Conservation (phyloP, 2,888 invertebrate genomes). For the Dorcus hopei region DNA sequence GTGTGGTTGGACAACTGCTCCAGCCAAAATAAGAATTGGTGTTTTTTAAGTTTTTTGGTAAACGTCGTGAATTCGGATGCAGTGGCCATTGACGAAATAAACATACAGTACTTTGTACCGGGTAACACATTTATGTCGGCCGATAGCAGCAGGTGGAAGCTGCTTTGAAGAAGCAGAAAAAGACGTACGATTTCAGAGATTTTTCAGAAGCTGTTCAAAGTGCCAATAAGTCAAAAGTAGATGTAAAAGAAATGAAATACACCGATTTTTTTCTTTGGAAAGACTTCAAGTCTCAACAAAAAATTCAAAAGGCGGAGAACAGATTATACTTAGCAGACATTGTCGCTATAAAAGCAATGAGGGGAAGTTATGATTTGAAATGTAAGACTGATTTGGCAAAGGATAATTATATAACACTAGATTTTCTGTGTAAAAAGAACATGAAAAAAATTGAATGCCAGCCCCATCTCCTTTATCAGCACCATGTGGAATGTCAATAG, state of each 20-base stretch:
- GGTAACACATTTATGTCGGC: no score
- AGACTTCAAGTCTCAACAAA: constrained; percentile 1
- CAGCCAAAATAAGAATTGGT: constrained; percentile 20
- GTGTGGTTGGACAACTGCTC: constrained; percentile 21
- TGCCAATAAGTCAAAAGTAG: background rate
- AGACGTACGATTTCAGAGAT: no score
- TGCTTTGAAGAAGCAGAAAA: no score
- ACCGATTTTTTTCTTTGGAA: constrained; percentile 3
- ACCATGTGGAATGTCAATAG: background rate
- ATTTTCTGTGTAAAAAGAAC: constrained; percentile 3
- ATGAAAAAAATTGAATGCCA: constrained; percentile 3
- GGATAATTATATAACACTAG: constrained; percentile 1
- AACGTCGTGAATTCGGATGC: no score
- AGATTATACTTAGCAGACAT: background rate
- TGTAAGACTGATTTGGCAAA: constrained; percentile 1
- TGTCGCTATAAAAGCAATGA: background rate
- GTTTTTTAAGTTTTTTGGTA: constrained; percentile 16
- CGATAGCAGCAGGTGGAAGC: no score
- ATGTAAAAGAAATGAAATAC: background rate
- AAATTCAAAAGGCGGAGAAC: background rate
- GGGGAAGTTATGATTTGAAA: background rate
- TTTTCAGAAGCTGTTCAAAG: no score
- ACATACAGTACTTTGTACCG: no score
- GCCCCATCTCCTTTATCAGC: background rate
- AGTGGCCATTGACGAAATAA: no score